phyloP scores from a whole-genome alignment of 2,113 vertebrate genomes.

The Nannospalax galili region DNA sequence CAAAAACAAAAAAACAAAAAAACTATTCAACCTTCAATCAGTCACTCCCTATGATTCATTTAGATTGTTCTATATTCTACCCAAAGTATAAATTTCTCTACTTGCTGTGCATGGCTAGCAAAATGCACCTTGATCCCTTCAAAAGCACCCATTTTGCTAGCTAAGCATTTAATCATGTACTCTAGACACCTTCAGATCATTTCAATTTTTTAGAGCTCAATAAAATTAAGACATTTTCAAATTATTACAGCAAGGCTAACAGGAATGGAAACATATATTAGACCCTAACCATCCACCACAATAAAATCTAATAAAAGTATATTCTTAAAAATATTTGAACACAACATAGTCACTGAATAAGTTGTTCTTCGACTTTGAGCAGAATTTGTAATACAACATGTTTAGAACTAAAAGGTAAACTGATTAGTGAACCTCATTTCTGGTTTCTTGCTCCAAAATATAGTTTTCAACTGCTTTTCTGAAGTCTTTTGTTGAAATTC shows the following conservation, averaged over 20 bases:
- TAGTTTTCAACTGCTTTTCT: not conserved
- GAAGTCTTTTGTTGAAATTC: not conserved
- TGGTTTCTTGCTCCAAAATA: not conserved
- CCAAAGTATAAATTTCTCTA: not conserved
- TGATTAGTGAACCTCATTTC: not conserved
- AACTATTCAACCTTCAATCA: too few relatives aligned
- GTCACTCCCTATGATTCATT: not conserved
- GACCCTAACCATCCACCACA: not conserved
- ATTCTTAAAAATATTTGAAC: not conserved
- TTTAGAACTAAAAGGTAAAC: not conserved
- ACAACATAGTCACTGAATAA: not conserved
- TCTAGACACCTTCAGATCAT: not conserved
- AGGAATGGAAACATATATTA: not conserved
- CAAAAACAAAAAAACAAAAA: too few relatives aligned
- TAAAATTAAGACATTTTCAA: not conserved
- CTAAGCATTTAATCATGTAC: not conserved
- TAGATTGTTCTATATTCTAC: not conserved
- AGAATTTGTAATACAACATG: not conserved
- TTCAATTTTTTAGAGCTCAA: not conserved
- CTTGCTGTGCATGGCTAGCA: not conserved
- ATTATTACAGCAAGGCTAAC: not conserved
- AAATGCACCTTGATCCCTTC: accelerated
- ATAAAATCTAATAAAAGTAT: not conserved
- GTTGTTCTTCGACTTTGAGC: not conserved
- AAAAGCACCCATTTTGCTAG: not conserved